Percentiles rank a stretch among this genome's conserved stretches.
These are phyloP conservation scores for Dysidea cf. avara DNA, from an alignment of 37 sponge, comb jelly and placozoan genomes.

Conservation along the genomic window DNA sequence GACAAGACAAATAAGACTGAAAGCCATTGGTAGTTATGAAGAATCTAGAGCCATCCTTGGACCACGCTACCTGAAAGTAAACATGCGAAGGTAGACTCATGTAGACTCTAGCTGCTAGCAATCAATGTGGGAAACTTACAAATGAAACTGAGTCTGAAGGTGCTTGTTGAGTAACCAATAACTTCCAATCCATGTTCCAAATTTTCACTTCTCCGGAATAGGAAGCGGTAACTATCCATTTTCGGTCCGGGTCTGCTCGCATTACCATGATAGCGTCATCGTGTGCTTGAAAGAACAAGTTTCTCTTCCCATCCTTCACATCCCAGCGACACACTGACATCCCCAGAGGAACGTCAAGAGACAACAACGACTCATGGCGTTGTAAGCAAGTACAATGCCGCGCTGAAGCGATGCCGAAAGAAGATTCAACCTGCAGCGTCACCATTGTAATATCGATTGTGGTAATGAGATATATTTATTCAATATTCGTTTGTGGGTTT, in stretches of 20 bases:
- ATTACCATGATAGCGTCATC: slow-evolving; percentile 47
- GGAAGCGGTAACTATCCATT: slow-evolving; percentile 40
- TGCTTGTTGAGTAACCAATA: slow-evolving; percentile 12
- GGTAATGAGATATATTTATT: too few relatives aligned
- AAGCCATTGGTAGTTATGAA: slow-evolving; percentile 56
- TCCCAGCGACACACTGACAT: slow-evolving; percentile 53
- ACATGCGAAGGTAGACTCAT: neutral
- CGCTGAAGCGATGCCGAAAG: too few relatives aligned
- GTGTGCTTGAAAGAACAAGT: slow-evolving; percentile 57
- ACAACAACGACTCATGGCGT: too few relatives aligned
- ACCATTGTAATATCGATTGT: too few relatives aligned
- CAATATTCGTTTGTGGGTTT: too few relatives aligned
- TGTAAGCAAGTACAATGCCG: too few relatives aligned
- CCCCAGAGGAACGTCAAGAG: too few relatives aligned
- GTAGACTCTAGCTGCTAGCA: neutral
- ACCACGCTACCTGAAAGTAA: slow-evolving; percentile 56
- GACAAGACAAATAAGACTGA: slow-evolving; percentile 16
- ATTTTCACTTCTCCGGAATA: slow-evolving; percentile 57
- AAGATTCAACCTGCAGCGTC: too few relatives aligned
- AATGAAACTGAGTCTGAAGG: slow-evolving; percentile 44
- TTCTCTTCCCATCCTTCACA: neutral
- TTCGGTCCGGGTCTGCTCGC: slow-evolving; percentile 30
- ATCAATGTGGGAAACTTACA: slow-evolving; percentile 25
- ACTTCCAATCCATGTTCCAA: slow-evolving; percentile 40
- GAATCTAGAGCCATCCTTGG: slow-evolving; percentile 34